Base-by-base conservation (phyloP, 2,113 vertebrate genomes). In the Campylomormyrus tamandua region DNA sequence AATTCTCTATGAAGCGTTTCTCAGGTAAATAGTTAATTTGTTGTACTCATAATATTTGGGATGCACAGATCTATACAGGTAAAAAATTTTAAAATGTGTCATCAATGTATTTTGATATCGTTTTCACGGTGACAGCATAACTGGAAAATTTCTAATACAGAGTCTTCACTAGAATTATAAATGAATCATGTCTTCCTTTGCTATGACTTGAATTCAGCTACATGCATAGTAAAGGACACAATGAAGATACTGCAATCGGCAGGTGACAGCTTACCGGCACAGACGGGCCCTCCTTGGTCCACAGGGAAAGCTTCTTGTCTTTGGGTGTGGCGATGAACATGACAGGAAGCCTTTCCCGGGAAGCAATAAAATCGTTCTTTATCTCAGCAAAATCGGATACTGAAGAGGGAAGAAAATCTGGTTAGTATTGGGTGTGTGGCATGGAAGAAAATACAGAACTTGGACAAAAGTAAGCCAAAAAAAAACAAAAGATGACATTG, bases 241-340 rank as follows among this genome's bases (percentile, higher is more conserved):
- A 48, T 5, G 9, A 45, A 21, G 4, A 21, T 17, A 27, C 1
- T 13, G 27, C 24, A 39, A 35, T 21, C 2, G 5, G n/a, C n/a
- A 50, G 13, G 21, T 45, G 62, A 17, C 5, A 5, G 90, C 94
- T 94, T 89, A 99, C 98, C 97, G 97, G 98, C 0, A 96, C 95
- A 0, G 95, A 97, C 0, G 98, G 98, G n/a, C 89, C 92, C 53
- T 93, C 93, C 91, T 95, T 97, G 42, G 98, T 99, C 98, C 98
- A 99, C 90, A 98, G 24, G 1, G 98, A 99, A 17, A 62, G 90
- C 70, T 93, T 97, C 91, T 93, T 96, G 93, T 99, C 98, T 90
- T 96, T 97, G 49, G 98, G 97, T 2, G 98, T 99, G 83, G 97
- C 92, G 0, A 99, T 96, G 92, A 98, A 99, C 97, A 99, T 97